A percentile compares a stretch with the other conserved stretches of the same genome.
These are phyloP conservation scores for Epirrhoe tristata DNA, from an alignment of 2,888 invertebrate genomes.

Conservation along the genomic window DNA sequence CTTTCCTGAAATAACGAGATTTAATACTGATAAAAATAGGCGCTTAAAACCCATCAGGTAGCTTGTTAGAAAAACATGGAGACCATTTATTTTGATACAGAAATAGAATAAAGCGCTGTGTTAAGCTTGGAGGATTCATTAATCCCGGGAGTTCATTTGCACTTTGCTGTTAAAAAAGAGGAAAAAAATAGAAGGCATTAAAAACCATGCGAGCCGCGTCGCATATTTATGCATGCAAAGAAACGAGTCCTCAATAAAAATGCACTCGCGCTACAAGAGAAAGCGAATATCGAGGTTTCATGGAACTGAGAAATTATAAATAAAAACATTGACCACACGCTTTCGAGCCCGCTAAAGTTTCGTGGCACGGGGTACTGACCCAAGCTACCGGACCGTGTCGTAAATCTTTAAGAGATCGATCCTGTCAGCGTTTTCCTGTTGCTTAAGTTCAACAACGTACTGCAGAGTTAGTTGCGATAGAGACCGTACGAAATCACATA, in stretches of 20 bases:
- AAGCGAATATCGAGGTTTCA: slow-evolving; percentile 54
- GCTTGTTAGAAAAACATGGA: slow-evolving; percentile 46
- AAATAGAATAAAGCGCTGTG: slow-evolving; percentile 36
- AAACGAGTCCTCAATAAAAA: slow-evolving; percentile 58
- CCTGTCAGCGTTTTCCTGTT: slow-evolving; percentile 63
- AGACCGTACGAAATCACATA: slow-evolving; percentile 32
- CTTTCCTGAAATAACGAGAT: slow-evolving; percentile 53
- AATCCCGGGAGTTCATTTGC: slow-evolving; percentile 37
- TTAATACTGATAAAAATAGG: slow-evolving; percentile 52
- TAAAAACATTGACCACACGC: slow-evolving; percentile 48
- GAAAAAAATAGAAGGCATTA: slow-evolving; percentile 40
- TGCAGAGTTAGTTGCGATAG: slow-evolving; percentile 48
- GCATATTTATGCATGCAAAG: slow-evolving; percentile 58
- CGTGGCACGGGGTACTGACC: slow-evolving; percentile 64
- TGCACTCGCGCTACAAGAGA: slow-evolving; percentile 51
- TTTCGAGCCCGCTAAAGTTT: slow-evolving; percentile 50
- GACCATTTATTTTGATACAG: slow-evolving; percentile 48
- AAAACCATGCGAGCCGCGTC: slow-evolving; percentile 51
- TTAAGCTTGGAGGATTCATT: slow-evolving; percentile 33
- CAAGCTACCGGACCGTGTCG: slow-evolving; percentile 60
- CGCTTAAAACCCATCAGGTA: slow-evolving; percentile 39
- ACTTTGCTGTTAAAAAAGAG: slow-evolving; percentile 51
- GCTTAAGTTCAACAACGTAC: slow-evolving; percentile 65
- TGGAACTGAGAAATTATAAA: slow-evolving; percentile 45
- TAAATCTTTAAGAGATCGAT: slow-evolving; percentile 62